These are phyloP conservation scores for Antitype chi DNA, from an alignment of 2,888 invertebrate species.

Conservation along the genomic window DNA sequence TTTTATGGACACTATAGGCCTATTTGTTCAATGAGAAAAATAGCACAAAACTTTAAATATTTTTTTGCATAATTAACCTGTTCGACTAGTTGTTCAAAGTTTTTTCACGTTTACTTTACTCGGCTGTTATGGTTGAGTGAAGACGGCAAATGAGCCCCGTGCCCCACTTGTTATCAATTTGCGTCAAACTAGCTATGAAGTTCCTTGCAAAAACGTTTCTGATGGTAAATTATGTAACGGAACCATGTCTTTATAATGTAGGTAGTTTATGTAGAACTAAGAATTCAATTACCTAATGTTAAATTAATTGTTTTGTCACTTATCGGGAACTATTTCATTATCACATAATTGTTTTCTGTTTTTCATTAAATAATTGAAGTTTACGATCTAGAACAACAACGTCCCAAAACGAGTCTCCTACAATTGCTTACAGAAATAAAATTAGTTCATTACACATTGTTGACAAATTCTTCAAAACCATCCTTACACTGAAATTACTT, in stretches of 20 bases:
- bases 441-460: not conserved
- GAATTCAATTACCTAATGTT: slow-evolving; percentile 1
- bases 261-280: not conserved
- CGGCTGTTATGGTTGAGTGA: slow-evolving; percentile 41
- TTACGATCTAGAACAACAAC: slow-evolving; percentile 16
- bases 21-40: not conserved
- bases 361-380: not conserved
- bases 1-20: not conserved
- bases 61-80: slow-evolving; percentile 29
- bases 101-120: slow-evolving; percentile 37
- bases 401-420: not conserved
- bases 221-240: slow-evolving; percentile 33
- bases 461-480: not conserved
- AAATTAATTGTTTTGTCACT: slow-evolving; percentile 9
- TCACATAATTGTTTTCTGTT: not conserved
- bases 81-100: slow-evolving; percentile 14
- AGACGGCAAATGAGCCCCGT: slow-evolving; percentile 43
- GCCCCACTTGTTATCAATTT: slow-evolving; percentile 56
- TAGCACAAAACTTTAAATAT: not conserved
- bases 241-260: not conserved
- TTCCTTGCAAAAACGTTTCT: slow-evolving; percentile 26
- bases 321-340: not conserved
- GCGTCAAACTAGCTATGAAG: slow-evolving; percentile 30
- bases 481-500: slow-evolving; percentile 13
- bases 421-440: slow-evolving; percentile 1